These are phyloP conservation scores for Cryptoprocta ferox DNA, from an alignment of 2,797 vertebrate genomes.

Conservation along the genomic window DNA sequence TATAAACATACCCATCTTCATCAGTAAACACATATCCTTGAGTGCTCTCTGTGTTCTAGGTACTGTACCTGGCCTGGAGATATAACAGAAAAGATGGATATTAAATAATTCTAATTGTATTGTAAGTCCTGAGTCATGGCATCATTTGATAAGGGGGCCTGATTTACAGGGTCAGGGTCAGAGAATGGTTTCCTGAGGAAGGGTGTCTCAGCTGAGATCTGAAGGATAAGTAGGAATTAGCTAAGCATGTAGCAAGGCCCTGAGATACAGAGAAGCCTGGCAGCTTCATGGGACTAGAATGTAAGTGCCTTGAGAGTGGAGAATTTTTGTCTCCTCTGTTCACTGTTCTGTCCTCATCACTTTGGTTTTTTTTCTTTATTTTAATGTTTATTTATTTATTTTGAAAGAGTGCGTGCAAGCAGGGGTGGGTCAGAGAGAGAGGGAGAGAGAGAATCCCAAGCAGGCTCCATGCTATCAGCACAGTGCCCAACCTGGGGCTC, in stretches of 20 bases:
- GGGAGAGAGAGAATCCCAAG: too few species aligned
- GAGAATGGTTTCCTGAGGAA: conserved; percentile 39
- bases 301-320: neutral
- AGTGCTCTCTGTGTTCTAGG: neutral
- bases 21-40: conserved; percentile 11
- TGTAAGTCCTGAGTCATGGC: neutral
- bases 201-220: neutral
- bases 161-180: neutral
- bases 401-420: too few species aligned
- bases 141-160: neutral
- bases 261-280: neutral
- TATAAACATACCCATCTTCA: neutral
- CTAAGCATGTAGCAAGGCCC: neutral
- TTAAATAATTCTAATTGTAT: conserved; percentile 36
- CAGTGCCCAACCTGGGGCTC: too few species aligned
- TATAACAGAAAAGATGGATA: conserved; percentile 10
- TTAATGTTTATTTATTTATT: too few species aligned
- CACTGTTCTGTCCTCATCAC: neutral
- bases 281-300: conserved; percentile 2
- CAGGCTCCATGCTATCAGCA: too few species aligned
- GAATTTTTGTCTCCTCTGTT: conserved; percentile 11
- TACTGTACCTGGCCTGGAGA: neutral
- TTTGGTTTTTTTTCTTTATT: neutral
- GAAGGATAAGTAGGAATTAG: neutral
- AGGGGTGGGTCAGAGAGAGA: too few species aligned